These are phyloP conservation scores for Hypotaenidia philippensis DNA, from an alignment of 2,797 vertebrate genomes.

Conservation along the genomic window DNA sequence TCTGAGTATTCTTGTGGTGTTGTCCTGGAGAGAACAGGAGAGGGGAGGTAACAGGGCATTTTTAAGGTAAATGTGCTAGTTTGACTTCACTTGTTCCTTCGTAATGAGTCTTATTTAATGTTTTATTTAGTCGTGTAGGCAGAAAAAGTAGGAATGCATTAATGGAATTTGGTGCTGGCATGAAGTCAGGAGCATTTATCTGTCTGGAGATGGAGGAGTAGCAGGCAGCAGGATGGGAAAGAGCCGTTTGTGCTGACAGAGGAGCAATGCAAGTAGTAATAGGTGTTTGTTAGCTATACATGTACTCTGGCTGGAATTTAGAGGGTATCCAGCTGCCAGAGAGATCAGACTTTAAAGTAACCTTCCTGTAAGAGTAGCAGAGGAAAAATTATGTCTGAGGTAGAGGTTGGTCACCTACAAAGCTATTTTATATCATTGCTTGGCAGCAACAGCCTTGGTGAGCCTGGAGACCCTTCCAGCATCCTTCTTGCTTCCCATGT, in stretches of 20 bases:
- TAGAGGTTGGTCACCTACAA: not conserved
- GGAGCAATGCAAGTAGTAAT: not conserved
- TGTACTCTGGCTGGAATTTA: not conserved
- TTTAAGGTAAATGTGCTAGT: not conserved
- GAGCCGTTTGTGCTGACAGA: not conserved
- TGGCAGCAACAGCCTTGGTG: not conserved
- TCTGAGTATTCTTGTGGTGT: not conserved
- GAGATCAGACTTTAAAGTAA: not conserved
- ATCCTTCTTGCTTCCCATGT: rapidly evolving
- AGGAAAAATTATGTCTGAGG: not conserved
- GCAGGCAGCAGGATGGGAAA: not conserved
- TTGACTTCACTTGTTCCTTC: not conserved
- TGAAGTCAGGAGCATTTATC: not conserved
- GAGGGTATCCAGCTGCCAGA: not conserved
- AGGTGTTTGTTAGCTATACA: not conserved
- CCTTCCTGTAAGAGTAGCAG: not conserved
- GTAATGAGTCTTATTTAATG: not conserved
- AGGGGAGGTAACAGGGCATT: not conserved
- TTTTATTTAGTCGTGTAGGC: not conserved
- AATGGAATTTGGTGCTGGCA: not conserved
- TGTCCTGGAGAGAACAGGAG: not conserved
- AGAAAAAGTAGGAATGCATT: not conserved
- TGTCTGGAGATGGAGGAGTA: not conserved
- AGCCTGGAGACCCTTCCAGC: not conserved
- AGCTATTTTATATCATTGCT: not conserved